Evolutionary conservation across 2,888 invertebrate genomes (phyloP), one percentile per base, ranked within the genome.

Genomic region (Helleia helle): DNA sequence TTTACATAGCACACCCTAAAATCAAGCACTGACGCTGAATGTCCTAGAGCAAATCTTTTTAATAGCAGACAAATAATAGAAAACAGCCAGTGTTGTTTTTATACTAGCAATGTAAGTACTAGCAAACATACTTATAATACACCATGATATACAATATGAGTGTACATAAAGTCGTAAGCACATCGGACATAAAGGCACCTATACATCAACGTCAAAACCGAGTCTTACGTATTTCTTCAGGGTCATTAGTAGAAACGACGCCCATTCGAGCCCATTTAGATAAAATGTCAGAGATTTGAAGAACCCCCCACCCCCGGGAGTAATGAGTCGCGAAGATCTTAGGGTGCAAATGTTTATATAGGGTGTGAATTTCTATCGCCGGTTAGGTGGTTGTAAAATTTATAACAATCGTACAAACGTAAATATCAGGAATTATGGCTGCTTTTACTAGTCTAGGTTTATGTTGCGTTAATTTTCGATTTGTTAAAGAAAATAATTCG

Each of bases 251-350:
- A 67, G 63, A 71, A 71, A 77, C 72, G 77, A 70, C 72, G 65
- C 71, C 76, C 79, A 81, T 83, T 80, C 65, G 72, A 67, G 71
- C 80, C 83, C 83, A 83, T 84, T 84, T 81, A 84, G 83, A 84
- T 84, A 83, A 83, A 84, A 84, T 73, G 83, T 77, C 80, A 74
- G 71, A 84, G 83, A 84, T 84, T 83, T 81, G 75, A 76, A 77
- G 77, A 72, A 73, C 56, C 49, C 50, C 50, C 54, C 51, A 48
- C 42, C 44, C 44, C 42, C 38, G 42, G 45, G 66, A 65, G 81
- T 84, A 83, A 84, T 84, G 83, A 81, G 69, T 73, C 81, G 83
- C 76, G 80, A 81, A 83, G 81, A 81, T 81, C 81, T 81, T 74
- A 67, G 79, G 77, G 77, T 71, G 79, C 66, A 71, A 80, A 79